These are phyloP conservation scores for Scaptomyza flava DNA, from an alignment of 2,888 invertebrate species.

Conservation along the genomic window DNA sequence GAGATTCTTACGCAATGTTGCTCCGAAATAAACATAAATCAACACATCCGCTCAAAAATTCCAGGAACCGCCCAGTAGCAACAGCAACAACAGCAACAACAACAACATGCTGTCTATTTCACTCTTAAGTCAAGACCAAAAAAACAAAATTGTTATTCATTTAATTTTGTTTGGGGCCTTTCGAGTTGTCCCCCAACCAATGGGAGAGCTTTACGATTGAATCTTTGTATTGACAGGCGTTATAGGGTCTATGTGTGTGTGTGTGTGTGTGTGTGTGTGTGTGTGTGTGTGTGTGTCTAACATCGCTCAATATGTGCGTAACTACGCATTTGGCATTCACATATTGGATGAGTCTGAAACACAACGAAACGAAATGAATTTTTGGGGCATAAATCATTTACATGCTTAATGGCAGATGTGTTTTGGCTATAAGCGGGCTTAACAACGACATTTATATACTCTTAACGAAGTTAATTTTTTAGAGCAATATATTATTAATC, in stretches of 20 bases:
- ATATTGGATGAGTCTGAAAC: constrained; percentile 41
- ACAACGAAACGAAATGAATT: constrained; percentile 41
- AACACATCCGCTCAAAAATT: constrained; percentile 75
- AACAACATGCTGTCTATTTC: constrained; percentile 46
- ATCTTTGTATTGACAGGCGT: constrained; percentile 56
- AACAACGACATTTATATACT: constrained; percentile 10
- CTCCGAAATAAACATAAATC: constrained; percentile 63
- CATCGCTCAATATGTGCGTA: constrained; percentile 60
- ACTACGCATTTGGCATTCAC: constrained; percentile 73
- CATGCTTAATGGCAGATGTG: constrained; percentile 51
- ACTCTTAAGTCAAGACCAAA: constrained; percentile 26
- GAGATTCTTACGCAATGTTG: constrained; percentile 60
- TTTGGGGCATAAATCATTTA: constrained; percentile 73
- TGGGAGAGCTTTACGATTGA: constrained; percentile 37
- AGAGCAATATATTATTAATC: too few relatives aligned
- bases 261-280: constrained; percentile 11
- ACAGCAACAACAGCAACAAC: constrained; percentile 11
- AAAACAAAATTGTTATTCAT: constrained; percentile 63
- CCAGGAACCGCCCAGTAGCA: constrained; percentile 71
- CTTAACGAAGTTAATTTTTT: constrained; percentile 3
- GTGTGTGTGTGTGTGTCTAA: constrained; percentile 6
- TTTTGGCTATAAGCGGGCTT: constrained; percentile 13
- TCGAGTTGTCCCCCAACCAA: constrained; percentile 25
- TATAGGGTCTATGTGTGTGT: constrained; percentile 10
- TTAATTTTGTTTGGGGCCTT: constrained; percentile 19